Evolutionary conservation across 1,140 invertebrate genomes (phyloP).

Genomic region (Aethina tumida): DNA sequence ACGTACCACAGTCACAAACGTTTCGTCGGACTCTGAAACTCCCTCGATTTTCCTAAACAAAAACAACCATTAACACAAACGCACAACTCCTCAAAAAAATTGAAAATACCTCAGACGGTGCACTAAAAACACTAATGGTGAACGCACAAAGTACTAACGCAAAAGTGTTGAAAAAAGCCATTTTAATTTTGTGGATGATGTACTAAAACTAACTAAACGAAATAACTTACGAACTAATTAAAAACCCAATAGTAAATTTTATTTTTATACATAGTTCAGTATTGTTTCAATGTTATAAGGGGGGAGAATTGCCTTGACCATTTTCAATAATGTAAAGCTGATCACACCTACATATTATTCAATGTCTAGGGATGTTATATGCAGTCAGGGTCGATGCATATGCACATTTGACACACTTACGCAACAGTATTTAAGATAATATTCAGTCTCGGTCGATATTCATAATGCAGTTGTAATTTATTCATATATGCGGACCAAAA

Average conservation of each 20-base stretch:
- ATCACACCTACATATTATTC: constrained; percentile 17
- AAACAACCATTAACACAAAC: too few species aligned
- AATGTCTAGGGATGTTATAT: constrained; percentile 21
- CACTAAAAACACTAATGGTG: too few species aligned
- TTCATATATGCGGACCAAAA: too few species aligned
- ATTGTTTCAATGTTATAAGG: constrained; percentile 18
- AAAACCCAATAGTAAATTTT: constrained; percentile 14
- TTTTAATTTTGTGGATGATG: neutral
- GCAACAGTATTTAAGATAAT: too few species aligned
- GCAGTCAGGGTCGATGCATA: constrained; percentile 16
- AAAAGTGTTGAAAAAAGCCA: constrained; percentile 3
- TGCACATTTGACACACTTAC: constrained; percentile 13
- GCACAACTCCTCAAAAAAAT: too few species aligned
- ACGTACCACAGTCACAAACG: too few species aligned
- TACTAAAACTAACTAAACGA: constrained; percentile 2
- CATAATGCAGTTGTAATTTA: too few species aligned
- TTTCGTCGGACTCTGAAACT: too few species aligned
- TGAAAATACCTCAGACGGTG: too few species aligned
- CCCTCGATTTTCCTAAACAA: too few species aligned
- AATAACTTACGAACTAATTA: constrained; percentile 18
- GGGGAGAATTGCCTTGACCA: constrained; percentile 27
- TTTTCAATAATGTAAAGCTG: constrained; percentile 17
- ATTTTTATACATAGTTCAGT: constrained; percentile 21
- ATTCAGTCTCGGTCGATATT: too few species aligned
- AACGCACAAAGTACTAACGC: too few species aligned